Evolutionary conservation across 2,888 invertebrate species (phyloP).

Genomic region (Phymatocera aterrima): DNA sequence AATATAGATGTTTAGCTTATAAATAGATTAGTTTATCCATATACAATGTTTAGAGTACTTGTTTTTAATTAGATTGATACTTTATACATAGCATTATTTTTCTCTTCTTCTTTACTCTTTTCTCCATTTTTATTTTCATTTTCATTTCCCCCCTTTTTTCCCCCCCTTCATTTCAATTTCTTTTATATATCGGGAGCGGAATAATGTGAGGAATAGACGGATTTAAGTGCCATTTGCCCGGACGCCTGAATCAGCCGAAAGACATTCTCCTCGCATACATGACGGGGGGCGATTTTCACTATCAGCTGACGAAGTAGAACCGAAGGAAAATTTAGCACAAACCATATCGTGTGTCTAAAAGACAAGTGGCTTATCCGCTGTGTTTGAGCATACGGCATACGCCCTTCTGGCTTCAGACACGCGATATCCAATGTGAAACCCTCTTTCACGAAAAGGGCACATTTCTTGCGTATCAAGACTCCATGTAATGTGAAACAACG

Average conservation of each 20-base stretch:
- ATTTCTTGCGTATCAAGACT: too few species aligned
- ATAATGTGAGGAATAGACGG: slow-evolving; percentile 58
- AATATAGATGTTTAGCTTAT: slow-evolving; percentile 73
- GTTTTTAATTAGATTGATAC: slow-evolving; percentile 71
- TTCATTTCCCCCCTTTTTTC: slow-evolving; percentile 35
- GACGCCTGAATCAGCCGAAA: slow-evolving; percentile 27
- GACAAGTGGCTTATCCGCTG: too few species aligned
- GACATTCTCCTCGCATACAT: not conserved
- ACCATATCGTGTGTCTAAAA: too few species aligned
- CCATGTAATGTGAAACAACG: too few species aligned
- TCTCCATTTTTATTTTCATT: slow-evolving; percentile 46
- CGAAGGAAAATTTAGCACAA: not conserved
- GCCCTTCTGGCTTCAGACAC: too few species aligned
- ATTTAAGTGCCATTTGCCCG: slow-evolving; percentile 64
- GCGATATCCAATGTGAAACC: too few species aligned
- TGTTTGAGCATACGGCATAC: too few species aligned
- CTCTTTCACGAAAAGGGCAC: too few species aligned
- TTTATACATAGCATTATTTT: slow-evolving; percentile 68
- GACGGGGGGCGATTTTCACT: not conserved
- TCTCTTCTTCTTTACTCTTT: slow-evolving; percentile 52
- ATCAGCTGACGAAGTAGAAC: not conserved
- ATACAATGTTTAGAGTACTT: slow-evolving; percentile 66
- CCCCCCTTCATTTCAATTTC: too few species aligned
- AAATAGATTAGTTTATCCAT: slow-evolving; percentile 69
- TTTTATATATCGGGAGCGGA: slow-evolving; percentile 34